phyloP scores from a whole-genome alignment of 2,113 vertebrate genomes.

The Nothobranchius kuhntae region DNA sequence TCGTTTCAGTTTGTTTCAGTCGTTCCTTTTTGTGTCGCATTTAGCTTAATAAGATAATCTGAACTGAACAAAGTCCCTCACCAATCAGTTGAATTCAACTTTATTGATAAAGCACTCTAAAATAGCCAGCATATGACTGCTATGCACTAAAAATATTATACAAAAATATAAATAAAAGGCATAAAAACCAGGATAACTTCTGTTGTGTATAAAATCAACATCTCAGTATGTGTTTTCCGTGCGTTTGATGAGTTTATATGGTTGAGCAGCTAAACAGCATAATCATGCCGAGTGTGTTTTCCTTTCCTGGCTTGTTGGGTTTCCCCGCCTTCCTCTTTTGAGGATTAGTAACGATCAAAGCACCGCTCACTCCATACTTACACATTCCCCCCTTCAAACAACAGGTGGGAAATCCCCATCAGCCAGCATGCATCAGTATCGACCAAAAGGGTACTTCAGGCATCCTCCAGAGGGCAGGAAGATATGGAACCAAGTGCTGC shows the following conservation, averaged over 20 bases:
- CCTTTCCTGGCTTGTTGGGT: slow-evolving; percentile 9
- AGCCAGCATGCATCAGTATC: slow-evolving; percentile 26
- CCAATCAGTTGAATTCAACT: no score
- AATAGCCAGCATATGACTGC: no score
- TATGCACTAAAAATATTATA: no score
- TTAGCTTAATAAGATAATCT: no score
- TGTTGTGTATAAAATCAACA: no score
- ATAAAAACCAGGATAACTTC: no score
- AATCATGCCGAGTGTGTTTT: slow-evolving; percentile 26
- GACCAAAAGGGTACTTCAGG: slow-evolving; percentile 33
- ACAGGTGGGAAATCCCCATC: slow-evolving; percentile 53
- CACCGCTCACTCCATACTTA: slow-evolving; percentile 54
- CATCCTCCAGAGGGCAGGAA: slow-evolving; percentile 8
- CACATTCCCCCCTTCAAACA: slow-evolving; percentile 42
- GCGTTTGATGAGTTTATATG: no score
- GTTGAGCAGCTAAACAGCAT: neutral
- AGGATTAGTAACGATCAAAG: slow-evolving; percentile 72
- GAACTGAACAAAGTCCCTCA: no score
- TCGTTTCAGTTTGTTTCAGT: no score
- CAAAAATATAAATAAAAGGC: no score
- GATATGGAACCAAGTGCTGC: slow-evolving; percentile 5
- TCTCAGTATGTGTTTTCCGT: neutral
- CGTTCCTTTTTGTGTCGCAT: no score
- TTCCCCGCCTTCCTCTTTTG: slow-evolving; percentile 32
- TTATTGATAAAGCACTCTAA: no score